phyloP scores from a whole-genome alignment of 2,888 invertebrate genomes.

The Miltochrista miniata region DNA sequence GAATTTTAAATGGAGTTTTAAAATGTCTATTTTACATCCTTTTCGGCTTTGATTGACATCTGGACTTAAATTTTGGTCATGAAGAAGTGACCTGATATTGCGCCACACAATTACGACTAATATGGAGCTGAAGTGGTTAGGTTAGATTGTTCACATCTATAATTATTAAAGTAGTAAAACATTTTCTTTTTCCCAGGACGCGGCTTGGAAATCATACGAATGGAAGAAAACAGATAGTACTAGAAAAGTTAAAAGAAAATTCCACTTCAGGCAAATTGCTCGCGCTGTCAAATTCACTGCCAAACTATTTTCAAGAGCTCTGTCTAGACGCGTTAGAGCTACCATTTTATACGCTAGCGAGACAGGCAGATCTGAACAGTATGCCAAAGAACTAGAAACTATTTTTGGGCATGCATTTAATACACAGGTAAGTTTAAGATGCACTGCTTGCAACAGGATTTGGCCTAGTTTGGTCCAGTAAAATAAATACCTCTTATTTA shows the following conservation, averaged over 20 bases:
- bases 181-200: constrained; percentile 81
- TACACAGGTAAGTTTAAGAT: constrained; percentile 87
- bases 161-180: neutral
- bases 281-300: constrained; percentile 98
- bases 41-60: no score
- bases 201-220: constrained; percentile 95
- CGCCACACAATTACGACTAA: no score
- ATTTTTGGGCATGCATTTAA: constrained; percentile 97
- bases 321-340: constrained; percentile 96
- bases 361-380: constrained; percentile 97
- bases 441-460: no score
- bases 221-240: constrained; percentile 88
- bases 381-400: constrained; percentile 94
- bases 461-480: no score
- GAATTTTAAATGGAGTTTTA: no score
- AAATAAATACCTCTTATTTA: no score
- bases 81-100: no score
- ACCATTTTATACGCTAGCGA: constrained; percentile 97
- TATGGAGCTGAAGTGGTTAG: no score
- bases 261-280: constrained; percentile 97
- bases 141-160: neutral
- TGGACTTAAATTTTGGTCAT: neutral
- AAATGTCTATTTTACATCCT: no score
- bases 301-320: constrained; percentile 95
- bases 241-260: constrained; percentile 90